phyloP scores from a whole-genome alignment of 37 sponge, comb jelly and placozoan genomes.

The Mnemiopsis leidyi region DNA sequence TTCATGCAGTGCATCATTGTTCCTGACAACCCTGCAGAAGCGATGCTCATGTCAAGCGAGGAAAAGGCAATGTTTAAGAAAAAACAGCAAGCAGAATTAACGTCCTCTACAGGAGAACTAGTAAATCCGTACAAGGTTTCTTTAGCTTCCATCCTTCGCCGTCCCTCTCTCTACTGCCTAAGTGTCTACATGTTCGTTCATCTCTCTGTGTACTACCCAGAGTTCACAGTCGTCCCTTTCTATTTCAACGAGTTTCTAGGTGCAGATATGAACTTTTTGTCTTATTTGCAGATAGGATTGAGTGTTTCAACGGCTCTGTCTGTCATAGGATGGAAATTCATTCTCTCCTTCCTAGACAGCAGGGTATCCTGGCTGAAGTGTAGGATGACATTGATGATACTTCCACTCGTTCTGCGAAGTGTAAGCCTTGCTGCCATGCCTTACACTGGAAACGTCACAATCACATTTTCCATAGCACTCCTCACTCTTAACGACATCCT shows the following conservation, averaged over 20 bases:
- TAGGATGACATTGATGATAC: background rate
- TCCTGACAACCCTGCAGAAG: background rate
- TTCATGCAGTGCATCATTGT: background rate
- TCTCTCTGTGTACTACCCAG: slow-evolving; percentile 2
- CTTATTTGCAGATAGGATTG: background rate
- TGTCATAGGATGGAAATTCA: background rate
- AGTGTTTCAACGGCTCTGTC: background rate
- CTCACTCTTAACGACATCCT: background rate
- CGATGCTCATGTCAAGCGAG: background rate
- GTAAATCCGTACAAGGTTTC: background rate
- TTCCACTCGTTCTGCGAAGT: background rate
- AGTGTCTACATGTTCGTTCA: background rate
- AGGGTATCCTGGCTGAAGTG: background rate
- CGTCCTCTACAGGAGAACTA: background rate
- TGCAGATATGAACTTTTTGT: background rate
- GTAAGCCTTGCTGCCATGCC: background rate
- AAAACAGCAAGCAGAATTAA: background rate
- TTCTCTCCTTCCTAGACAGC: background rate
- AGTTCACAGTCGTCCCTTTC: background rate
- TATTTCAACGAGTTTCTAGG: background rate
- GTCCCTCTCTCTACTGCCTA: background rate
- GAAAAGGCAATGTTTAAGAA: background rate
- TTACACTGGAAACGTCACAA: background rate
- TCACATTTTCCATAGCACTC: background rate
- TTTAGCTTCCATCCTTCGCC: background rate